Evolutionary conservation across 2,797 vertebrate species (phyloP).

Genomic region (Podarcis siculus): DNA sequence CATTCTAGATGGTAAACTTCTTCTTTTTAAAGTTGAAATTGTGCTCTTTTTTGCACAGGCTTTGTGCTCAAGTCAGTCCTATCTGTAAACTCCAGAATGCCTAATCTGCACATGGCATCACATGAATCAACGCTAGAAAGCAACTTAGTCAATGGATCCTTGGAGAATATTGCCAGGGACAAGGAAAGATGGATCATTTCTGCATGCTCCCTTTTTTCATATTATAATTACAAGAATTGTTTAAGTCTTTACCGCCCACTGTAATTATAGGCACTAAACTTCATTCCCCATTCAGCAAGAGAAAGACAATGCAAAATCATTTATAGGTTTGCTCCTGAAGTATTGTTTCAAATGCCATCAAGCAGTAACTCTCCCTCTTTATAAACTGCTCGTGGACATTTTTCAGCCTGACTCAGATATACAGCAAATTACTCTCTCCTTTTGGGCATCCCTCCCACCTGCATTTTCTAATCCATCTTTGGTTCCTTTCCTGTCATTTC

Average conservation of each 20-base stretch:
- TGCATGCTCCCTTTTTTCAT: not conserved
- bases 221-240: constrained; percentile 15
- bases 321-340: constrained; percentile 23
- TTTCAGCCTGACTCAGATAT: constrained; percentile 16
- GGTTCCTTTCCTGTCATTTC: not conserved
- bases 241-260: not conserved
- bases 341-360: constrained; percentile 28
- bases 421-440: not conserved
- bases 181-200: not conserved
- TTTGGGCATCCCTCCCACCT: not conserved
- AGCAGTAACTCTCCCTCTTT: constrained; percentile 19
- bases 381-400: constrained; percentile 15
- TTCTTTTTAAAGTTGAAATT: not conserved
- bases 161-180: constrained; percentile 1
- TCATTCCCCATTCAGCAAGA: constrained; percentile 13
- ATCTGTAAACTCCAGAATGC: constrained; percentile 3
- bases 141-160: not conserved
- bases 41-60: not conserved
- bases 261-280: constrained; percentile 30
- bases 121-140: not conserved
- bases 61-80: not conserved
- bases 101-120: not conserved
- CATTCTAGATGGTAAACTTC: not conserved
- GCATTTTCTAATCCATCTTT: not conserved
- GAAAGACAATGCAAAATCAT: constrained; percentile 23